These are phyloP conservation scores for Semibalanus balanoides DNA, from an alignment of 1,140 invertebrate genomes.

Conservation along the genomic window DNA sequence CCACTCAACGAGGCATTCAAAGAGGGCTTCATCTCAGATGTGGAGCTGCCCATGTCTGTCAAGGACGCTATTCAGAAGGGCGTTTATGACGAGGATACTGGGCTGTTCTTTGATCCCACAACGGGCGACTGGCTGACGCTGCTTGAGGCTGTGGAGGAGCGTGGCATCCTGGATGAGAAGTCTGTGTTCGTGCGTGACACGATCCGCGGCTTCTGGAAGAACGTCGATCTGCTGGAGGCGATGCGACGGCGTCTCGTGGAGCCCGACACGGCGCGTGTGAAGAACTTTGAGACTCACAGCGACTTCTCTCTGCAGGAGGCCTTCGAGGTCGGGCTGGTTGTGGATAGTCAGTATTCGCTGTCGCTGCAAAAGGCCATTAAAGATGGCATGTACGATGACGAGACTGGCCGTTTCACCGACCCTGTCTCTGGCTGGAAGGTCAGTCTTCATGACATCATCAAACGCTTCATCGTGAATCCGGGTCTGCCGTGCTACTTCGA, in stretches of 20 bases:
- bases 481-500: slow-evolving; percentile 65
- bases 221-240: slow-evolving; percentile 56
- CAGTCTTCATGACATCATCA: slow-evolving; percentile 68
- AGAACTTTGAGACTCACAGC: slow-evolving; percentile 45
- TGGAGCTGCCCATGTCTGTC: slow-evolving; percentile 60
- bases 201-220: slow-evolving; percentile 52
- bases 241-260: slow-evolving; percentile 57
- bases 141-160: slow-evolving; percentile 53
- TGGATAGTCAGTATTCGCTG: slow-evolving; percentile 64
- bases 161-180: slow-evolving; percentile 55
- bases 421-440: slow-evolving; percentile 55
- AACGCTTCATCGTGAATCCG: slow-evolving; percentile 60
- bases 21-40: slow-evolving; percentile 61
- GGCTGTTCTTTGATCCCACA: slow-evolving; percentile 63
- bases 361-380: slow-evolving; percentile 72
- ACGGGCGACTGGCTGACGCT: slow-evolving; percentile 57
- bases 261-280: slow-evolving; percentile 51
- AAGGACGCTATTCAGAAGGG: slow-evolving; percentile 70
- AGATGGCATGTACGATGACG: slow-evolving; percentile 67
- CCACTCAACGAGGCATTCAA: slow-evolving; percentile 76
- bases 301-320: slow-evolving; percentile 62
- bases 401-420: slow-evolving; percentile 64
- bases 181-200: slow-evolving; percentile 72
- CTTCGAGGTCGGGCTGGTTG: slow-evolving; percentile 58
- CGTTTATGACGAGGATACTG: slow-evolving; percentile 56